Conservation (phyloP, 1,140 invertebrate genomes). For the Zaprionus lachaisei region DNA sequence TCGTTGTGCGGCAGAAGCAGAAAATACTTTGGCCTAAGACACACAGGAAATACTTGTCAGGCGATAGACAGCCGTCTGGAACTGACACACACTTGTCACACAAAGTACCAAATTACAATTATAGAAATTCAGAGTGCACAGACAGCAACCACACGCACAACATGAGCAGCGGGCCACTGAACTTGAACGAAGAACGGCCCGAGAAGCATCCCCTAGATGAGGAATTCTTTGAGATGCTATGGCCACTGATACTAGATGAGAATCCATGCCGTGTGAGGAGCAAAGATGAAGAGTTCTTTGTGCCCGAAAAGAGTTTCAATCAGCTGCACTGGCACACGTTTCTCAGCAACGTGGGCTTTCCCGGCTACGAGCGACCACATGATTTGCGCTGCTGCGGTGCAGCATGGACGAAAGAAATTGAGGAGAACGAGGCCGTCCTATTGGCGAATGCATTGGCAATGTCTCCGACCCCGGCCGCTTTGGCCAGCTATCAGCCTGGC, state of each 20-base stretch:
- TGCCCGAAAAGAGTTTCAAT: constrained; percentile 50
- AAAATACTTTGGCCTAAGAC: constrained; percentile 1
- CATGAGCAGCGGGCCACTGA: constrained; percentile 27
- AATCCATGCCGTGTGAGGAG: constrained; percentile 61
- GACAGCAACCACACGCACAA: not conserved
- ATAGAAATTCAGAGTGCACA: constrained; percentile 63
- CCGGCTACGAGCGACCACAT: constrained; percentile 50
- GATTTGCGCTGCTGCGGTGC: constrained; percentile 53
- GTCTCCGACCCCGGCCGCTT: not conserved
- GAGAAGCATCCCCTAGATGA: constrained; percentile 31
- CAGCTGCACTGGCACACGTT: constrained; percentile 58
- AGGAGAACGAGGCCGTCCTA: constrained; percentile 16
- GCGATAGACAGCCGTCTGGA: constrained; percentile 9
- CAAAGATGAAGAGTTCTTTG: constrained; percentile 35
- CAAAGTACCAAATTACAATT: constrained; percentile 45
- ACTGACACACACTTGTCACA: constrained; percentile 20
- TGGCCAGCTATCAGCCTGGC: constrained; percentile 1
- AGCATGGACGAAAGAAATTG: constrained; percentile 10
- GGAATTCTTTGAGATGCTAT: constrained; percentile 67
- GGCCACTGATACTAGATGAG: constrained; percentile 69
- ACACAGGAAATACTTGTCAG: constrained; percentile 22
- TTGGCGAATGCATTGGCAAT: constrained; percentile 20
- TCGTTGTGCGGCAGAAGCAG: constrained; percentile 18
- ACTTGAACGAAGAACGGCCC: not conserved
- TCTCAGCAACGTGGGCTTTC: constrained; percentile 55